A percentile compares a stretch with the other conserved stretches of the same genome.
Evolutionary conservation across 2,888 invertebrate species (phyloP).

Genomic region (Bhutanitis thaidina): DNA sequence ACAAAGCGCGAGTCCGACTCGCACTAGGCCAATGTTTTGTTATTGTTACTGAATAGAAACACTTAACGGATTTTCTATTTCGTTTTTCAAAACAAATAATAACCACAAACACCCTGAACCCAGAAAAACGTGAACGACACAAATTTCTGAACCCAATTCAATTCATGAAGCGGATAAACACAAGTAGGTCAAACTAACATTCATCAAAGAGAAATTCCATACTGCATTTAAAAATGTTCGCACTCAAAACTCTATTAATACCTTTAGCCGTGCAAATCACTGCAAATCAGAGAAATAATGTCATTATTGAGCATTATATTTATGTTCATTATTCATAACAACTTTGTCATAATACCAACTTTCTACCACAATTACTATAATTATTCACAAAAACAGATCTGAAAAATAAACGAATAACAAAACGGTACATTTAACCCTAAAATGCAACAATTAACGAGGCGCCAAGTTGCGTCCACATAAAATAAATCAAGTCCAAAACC

Average conservation of each 20-base stretch:
- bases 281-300: neutral
- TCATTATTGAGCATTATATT: neutral
- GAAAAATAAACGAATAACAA: constrained; percentile 12
- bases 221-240: neutral
- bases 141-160: neutral
- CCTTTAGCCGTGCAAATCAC: neutral
- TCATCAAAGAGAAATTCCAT: neutral
- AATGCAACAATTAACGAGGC: constrained; percentile 40
- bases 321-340: neutral
- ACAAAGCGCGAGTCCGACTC: too few species aligned
- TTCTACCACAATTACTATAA: neutral
- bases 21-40: too few species aligned
- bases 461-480: constrained; percentile 27
- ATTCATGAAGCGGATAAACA: neutral
- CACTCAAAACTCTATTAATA: neutral
- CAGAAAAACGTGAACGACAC: neutral
- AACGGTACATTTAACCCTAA: constrained; percentile 31
- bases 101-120: neutral
- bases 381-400: constrained; percentile 8
- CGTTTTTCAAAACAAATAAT: too few species aligned
- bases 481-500: constrained; percentile 51
- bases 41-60: too few species aligned
- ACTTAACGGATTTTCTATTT: too few species aligned
- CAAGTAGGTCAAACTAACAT: neutral
- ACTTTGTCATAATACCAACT: neutral